Conservation (phyloP, 1,140 invertebrate species). For the Trichonephila inaurata region DNA sequence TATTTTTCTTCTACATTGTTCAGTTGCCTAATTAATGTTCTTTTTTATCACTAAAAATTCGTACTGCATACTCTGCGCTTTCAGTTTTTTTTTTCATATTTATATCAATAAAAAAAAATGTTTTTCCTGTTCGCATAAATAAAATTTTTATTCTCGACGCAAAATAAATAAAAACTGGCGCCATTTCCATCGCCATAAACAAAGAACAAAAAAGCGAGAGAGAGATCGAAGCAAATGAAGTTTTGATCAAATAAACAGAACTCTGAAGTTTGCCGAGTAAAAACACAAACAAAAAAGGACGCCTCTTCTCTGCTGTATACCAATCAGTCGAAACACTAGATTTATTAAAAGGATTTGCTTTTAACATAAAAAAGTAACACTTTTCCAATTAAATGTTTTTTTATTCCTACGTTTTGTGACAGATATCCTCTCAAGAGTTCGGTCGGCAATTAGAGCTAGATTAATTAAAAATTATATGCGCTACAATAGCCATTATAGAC, state of each 20-base stretch:
- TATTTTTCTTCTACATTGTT: too few relatives aligned
- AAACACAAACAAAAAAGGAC: neutral
- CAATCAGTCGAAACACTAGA: constrained; percentile 15
- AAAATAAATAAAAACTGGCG: neutral
- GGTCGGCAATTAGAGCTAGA: constrained; percentile 51
- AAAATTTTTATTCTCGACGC: neutral
- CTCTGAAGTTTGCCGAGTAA: neutral
- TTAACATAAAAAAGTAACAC: constrained; percentile 6
- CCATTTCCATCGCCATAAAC: neutral
- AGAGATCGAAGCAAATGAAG: neutral
- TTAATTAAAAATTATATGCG: constrained; percentile 68
- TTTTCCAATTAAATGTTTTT: constrained; percentile 38
- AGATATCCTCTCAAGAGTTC: constrained; percentile 4
- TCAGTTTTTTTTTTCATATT: neutral
- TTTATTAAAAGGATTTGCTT: constrained; percentile 35
- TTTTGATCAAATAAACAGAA: constrained; percentile 24
- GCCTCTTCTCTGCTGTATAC: neutral
- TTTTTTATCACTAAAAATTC: neutral
- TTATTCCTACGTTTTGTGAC: neutral
- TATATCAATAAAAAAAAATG: neutral
- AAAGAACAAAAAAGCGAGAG: neutral
- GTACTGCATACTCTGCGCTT: neutral
- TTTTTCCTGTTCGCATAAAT: neutral
- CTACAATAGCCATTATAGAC: constrained; percentile 47
- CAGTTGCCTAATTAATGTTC: too few relatives aligned